Percentiles rank a stretch among this genome's conserved stretches.
These are phyloP conservation scores for Periparus ater DNA, from an alignment of 2,797 vertebrate species.

Conservation along the genomic window DNA sequence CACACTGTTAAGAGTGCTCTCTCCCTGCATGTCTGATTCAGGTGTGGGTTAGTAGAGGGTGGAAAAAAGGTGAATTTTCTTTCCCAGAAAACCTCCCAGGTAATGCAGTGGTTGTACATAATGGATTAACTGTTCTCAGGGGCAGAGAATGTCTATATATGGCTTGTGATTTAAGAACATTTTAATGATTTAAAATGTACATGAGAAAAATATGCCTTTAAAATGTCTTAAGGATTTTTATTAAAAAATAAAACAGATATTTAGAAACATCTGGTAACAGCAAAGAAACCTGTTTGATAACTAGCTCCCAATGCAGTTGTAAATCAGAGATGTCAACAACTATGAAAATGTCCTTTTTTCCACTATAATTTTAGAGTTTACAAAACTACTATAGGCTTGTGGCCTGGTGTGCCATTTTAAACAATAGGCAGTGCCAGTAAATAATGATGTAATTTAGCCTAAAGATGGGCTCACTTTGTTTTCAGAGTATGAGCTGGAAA, in stretches of 20 bases:
- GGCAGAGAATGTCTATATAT: not conserved
- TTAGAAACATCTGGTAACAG: not conserved
- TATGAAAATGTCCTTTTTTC: not conserved
- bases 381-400: not conserved
- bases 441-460: conserved; percentile 2
- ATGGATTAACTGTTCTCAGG: not conserved
- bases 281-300: not conserved
- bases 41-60: not conserved
- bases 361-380: not conserved
- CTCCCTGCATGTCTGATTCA: not conserved
- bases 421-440: conserved; percentile 24
- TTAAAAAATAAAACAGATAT: not conserved
- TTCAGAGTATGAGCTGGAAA: not conserved
- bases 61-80: not conserved
- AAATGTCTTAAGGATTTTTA: not conserved
- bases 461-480: not conserved
- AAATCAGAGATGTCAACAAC: not conserved
- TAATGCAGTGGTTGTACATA: not conserved
- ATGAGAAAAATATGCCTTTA: not conserved
- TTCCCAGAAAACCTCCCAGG: not conserved
- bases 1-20: not conserved
- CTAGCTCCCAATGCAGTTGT: not conserved
- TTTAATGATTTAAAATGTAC: not conserved
- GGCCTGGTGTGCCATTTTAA: not conserved
- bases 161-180: not conserved